Conservation (phyloP, 2,113 vertebrate species). For the Anguilla rostrata region DNA sequence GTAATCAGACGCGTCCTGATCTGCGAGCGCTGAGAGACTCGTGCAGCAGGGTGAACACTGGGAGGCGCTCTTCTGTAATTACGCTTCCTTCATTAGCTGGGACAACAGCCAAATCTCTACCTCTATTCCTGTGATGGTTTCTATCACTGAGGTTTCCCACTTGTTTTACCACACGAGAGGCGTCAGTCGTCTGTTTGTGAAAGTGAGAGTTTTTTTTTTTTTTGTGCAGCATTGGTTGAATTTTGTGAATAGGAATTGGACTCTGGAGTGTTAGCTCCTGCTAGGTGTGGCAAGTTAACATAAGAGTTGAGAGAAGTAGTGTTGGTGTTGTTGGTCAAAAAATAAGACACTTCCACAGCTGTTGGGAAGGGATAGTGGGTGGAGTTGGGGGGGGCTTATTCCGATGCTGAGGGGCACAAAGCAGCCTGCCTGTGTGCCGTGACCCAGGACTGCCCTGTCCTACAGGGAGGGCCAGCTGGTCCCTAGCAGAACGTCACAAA, state of each 20-base stretch:
- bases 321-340: too few species aligned
- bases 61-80: background rate
- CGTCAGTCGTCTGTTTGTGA: background rate
- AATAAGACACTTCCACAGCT: background rate
- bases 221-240: background rate
- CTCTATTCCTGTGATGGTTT: background rate
- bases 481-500: slow-evolving; percentile 12
- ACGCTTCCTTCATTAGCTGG: background rate
- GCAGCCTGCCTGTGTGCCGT: background rate
- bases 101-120: background rate
- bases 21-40: slow-evolving; percentile 5
- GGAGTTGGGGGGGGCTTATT: background rate
- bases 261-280: background rate
- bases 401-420: slow-evolving; percentile 5
- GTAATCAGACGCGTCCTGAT: slow-evolving; percentile 28
- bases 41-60: background rate
- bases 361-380: background rate
- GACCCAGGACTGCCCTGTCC: slow-evolving; percentile 11
- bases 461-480: slow-evolving; percentile 22
- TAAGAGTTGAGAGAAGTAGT: background rate
- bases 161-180: background rate
- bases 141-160: background rate
- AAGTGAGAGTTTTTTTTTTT: background rate
- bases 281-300: background rate
- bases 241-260: background rate